Evolutionary conservation across 2,113 vertebrate species (phyloP).

Genomic region (Paraplagusia blochii): DNA sequence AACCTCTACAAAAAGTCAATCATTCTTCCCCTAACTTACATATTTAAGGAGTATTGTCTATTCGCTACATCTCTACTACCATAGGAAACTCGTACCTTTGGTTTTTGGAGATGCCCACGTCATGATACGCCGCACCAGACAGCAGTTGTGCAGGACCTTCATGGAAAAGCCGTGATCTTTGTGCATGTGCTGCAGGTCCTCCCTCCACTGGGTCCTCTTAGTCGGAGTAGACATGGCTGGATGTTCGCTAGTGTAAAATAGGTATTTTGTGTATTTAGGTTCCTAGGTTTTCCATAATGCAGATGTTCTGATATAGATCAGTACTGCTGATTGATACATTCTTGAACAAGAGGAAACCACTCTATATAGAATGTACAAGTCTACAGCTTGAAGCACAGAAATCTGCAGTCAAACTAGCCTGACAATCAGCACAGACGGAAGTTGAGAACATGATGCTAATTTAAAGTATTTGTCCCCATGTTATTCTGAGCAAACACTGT

Average conservation of each 20-base stretch:
- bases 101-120: constrained; percentile 77
- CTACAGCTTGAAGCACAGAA: neutral
- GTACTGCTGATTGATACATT: too few species aligned
- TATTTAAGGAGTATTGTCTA: too few species aligned
- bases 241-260: constrained; percentile 45
- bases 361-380: too few species aligned
- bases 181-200: constrained; percentile 71
- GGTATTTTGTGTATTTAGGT: constrained; percentile 25
- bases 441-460: constrained; percentile 32
- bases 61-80: neutral
- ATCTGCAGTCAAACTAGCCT: too few species aligned
- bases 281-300: neutral
- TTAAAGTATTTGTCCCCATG: constrained; percentile 17
- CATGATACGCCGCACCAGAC: constrained; percentile 78
- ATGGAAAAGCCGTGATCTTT: constrained; percentile 77
- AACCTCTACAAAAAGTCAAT: too few species aligned
- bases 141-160: constrained; percentile 82
- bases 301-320: too few species aligned
- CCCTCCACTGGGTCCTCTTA: constrained; percentile 73
- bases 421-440: too few species aligned
- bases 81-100: constrained; percentile 71
- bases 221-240: constrained; percentile 69
- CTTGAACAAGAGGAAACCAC: too few species aligned
- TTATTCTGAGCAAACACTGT: too few species aligned
- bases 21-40: too few species aligned